A percentile compares a stretch with the other conserved stretches of the same genome.
Evolutionary conservation across 2,797 vertebrate species (phyloP).

Genomic region (Mastacembelus armatus): DNA sequence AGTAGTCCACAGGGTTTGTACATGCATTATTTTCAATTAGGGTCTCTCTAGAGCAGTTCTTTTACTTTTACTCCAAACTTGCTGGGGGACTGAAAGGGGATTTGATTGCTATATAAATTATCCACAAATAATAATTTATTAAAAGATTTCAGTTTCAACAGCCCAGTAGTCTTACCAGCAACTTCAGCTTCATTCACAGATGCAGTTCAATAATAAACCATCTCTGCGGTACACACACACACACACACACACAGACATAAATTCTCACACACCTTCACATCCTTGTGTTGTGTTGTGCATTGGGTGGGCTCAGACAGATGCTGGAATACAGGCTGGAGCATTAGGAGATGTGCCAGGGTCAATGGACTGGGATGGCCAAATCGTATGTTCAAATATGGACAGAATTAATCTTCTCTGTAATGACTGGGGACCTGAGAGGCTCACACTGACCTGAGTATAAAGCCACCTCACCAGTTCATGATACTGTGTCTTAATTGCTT

Average conservation of each 20-base stretch:
- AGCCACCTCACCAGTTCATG: neutral
- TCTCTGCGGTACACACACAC: constrained; percentile 1
- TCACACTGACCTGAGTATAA: neutral
- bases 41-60: neutral
- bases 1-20: too few species aligned
- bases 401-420: constrained; percentile 69
- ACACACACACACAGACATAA: constrained; percentile 31
- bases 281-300: constrained; percentile 49
- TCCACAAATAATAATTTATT: neutral
- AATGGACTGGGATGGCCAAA: constrained; percentile 63
- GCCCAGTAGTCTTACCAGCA: neutral
- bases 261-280: constrained; percentile 21
- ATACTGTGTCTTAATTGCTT: neutral
- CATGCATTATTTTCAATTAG: too few species aligned
- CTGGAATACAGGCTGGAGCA: constrained; percentile 41
- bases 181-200: constrained; percentile 1
- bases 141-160: neutral
- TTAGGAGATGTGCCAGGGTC: constrained; percentile 64
- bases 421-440: constrained; percentile 43
- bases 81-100: neutral
- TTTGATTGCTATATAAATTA: neutral
- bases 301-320: constrained; percentile 58
- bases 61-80: neutral
- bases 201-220: neutral
- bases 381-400: constrained; percentile 69